Percentiles rank a stretch among this genome's conserved stretches.
phyloP scores from a whole-genome alignment of 1,140 invertebrate species.

The Bombus fervidus region DNA sequence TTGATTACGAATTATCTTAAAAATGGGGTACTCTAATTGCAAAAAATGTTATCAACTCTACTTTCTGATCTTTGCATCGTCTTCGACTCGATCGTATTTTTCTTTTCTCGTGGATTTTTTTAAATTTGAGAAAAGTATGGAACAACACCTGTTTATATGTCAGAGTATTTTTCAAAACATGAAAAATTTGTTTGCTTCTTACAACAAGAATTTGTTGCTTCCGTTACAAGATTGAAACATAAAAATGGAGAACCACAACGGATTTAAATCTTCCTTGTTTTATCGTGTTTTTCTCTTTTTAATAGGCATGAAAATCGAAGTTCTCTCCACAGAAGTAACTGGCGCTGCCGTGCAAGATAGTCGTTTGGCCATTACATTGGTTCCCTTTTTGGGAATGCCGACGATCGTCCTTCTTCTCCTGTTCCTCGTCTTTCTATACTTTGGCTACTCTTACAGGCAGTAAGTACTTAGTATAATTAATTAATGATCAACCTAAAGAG shows the following conservation, averaged over 20 bases:
- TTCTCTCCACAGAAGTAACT: constrained; percentile 57
- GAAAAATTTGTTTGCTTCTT: no score
- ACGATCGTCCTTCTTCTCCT: constrained; percentile 64
- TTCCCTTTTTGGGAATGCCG: constrained; percentile 67
- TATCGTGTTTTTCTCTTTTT: not conserved
- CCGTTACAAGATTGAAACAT: no score
- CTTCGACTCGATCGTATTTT: no score
- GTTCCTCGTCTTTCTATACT: constrained; percentile 61
- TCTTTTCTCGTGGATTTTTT: rapidly evolving
- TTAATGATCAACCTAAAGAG: not conserved
- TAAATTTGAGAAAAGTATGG: no score
- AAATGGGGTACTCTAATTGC: no score
- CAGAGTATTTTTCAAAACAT: no score
- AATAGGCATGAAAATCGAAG: constrained; percentile 64
- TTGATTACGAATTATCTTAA: no score
- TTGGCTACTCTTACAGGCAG: constrained; percentile 73
- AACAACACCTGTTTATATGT: no score
- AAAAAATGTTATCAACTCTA: no score
- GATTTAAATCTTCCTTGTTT: no score
- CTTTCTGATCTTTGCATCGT: no score
- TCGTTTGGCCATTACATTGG: constrained; percentile 49
- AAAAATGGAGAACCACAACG: rapidly evolving
- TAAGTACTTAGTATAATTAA: constrained; percentile 66
- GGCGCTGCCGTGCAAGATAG: constrained; percentile 66
- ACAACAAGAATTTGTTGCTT: no score